Conservation (phyloP, 2,113 vertebrate species). For the Indicator indicator region DNA sequence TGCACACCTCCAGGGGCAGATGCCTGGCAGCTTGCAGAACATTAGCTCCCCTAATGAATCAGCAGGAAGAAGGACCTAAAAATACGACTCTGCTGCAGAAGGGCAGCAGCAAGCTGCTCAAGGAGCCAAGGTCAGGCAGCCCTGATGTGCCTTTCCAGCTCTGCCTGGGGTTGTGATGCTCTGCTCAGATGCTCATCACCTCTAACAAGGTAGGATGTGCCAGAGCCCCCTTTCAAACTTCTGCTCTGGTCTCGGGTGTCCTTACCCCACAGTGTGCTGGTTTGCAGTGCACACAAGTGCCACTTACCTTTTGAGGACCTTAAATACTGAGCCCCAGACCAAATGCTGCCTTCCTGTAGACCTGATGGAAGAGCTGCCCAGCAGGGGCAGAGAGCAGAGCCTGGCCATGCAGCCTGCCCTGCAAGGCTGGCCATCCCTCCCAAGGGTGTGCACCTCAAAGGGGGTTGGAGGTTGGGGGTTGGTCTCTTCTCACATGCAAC, state of each 20-base stretch:
- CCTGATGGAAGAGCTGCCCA: neutral
- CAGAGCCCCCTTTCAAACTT: neutral
- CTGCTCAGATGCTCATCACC: neutral
- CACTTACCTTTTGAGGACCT: neutral
- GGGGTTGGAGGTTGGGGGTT: too few relatives aligned
- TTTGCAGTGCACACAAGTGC: neutral
- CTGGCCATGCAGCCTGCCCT: neutral
- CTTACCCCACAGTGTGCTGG: neutral
- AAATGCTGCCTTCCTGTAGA: neutral
- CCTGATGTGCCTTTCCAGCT: neutral
- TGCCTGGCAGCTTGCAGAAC: neutral
- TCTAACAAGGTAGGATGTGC: neutral
- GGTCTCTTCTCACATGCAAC: too few relatives aligned
- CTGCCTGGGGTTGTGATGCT: neutral
- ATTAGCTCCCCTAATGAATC: constrained; percentile 52
- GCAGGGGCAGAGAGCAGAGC: neutral
- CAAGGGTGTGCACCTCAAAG: too few relatives aligned
- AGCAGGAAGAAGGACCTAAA: constrained; percentile 33
- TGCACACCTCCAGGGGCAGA: constrained; percentile 36
- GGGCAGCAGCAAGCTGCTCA: neutral
- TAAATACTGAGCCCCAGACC: neutral
- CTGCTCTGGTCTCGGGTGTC: neutral
- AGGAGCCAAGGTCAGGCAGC: neutral
- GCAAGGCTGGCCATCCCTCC: too few relatives aligned
- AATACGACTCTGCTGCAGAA: neutral